phyloP scores from a whole-genome alignment of 2,888 invertebrate species.

The Monochamus alternatus region DNA sequence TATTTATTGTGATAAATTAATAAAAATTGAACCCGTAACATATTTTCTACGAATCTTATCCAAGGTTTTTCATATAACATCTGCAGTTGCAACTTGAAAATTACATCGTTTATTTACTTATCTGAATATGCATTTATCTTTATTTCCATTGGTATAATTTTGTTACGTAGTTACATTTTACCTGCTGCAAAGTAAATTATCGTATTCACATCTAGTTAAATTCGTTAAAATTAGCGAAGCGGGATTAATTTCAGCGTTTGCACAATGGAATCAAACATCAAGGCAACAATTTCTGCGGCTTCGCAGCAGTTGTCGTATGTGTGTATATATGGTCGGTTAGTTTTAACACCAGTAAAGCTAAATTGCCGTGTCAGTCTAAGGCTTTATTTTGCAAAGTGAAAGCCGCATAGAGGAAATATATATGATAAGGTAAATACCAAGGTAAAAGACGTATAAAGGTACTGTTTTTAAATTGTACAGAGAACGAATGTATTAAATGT shows the following conservation, averaged over 20 bases:
- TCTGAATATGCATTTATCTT: too few species aligned
- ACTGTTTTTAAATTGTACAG: too few species aligned
- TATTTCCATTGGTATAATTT: not conserved
- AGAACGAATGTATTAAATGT: too few species aligned
- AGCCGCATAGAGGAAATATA: not conserved
- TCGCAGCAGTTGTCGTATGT: constrained; percentile 24
- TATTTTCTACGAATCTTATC: too few species aligned
- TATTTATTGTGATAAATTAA: too few species aligned
- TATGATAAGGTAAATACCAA: too few species aligned
- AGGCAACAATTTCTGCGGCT: constrained; percentile 31
- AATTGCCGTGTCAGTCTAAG: constrained; percentile 14
- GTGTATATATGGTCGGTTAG: constrained; percentile 29
- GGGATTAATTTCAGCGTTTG: constrained; percentile 11
- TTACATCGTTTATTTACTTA: too few species aligned
- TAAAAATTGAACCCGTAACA: too few species aligned
- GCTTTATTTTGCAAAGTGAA: not conserved
- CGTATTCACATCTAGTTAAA: not conserved
- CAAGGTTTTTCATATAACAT: too few species aligned
- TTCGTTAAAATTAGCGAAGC: constrained; percentile 7
- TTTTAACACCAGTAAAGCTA: constrained; percentile 25
- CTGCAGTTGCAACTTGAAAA: too few species aligned
- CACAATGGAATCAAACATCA: constrained; percentile 7
- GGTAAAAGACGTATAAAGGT: too few species aligned
- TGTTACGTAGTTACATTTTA: not conserved
- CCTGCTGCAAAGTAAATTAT: not conserved